These are phyloP conservation scores for Antennarius striatus DNA, from an alignment of 2,113 vertebrate genomes.

Conservation along the genomic window DNA sequence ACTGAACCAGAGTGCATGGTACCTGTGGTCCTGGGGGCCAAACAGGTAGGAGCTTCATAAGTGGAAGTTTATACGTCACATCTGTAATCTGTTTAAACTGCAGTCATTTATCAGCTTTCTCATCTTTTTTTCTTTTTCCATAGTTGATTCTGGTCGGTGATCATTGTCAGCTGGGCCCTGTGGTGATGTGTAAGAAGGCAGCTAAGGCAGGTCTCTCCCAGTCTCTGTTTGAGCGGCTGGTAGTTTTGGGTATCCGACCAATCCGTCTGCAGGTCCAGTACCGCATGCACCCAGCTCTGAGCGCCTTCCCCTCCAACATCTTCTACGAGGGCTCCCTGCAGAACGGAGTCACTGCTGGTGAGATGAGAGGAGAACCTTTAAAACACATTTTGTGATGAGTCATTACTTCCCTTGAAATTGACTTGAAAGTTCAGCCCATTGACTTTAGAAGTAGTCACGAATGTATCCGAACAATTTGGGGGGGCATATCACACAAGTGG, in stretches of 20 bases:
- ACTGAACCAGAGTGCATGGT: slow-evolving; percentile 99
- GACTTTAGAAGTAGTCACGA: too few relatives aligned
- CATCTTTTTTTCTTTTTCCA: not conserved
- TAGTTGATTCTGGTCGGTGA: slow-evolving; percentile 97
- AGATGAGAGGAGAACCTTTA: too few relatives aligned
- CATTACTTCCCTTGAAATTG: too few relatives aligned
- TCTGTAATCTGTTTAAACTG: not conserved
- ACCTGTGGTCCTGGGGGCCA: slow-evolving; percentile 94
- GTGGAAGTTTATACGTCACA: not conserved
- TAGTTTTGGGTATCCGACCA: slow-evolving; percentile 95
- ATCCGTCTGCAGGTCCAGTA: slow-evolving; percentile 99
- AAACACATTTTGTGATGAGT: too few relatives aligned
- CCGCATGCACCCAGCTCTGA: slow-evolving; percentile 97
- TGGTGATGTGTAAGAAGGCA: slow-evolving; percentile 99
- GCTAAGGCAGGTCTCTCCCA: slow-evolving; percentile 96
- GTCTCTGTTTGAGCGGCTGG: slow-evolving; percentile 92
- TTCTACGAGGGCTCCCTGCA: slow-evolving; percentile 99
- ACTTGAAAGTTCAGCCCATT: too few relatives aligned
- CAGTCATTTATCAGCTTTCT: not conserved
- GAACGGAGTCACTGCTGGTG: slow-evolving; percentile 96
- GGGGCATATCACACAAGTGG: too few relatives aligned
- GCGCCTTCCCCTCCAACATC: slow-evolving; percentile 98
- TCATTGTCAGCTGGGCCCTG: slow-evolving; percentile 96
- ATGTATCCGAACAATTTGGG: too few relatives aligned
- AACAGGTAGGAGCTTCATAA: slow-evolving; percentile 82